Conservation (phyloP, 2,888 invertebrate species). For the Podabrus alpinus region DNA sequence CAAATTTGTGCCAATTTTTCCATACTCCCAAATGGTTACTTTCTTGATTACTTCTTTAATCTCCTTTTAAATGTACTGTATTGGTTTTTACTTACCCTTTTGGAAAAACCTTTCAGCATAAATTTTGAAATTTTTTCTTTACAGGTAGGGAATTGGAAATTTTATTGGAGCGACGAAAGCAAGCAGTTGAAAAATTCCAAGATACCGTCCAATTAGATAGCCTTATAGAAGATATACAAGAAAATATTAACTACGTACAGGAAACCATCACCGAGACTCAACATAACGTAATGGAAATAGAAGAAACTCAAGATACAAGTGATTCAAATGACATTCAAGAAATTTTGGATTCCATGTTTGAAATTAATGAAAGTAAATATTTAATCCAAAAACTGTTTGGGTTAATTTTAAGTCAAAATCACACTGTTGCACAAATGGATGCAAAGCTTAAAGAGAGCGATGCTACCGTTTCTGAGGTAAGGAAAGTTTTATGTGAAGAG, state of each 20-base stretch:
- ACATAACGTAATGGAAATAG: slow-evolving; percentile 90
- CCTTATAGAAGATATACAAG: slow-evolving; percentile 75
- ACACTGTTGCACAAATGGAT: slow-evolving; percentile 72
- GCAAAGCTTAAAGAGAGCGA: slow-evolving; percentile 73
- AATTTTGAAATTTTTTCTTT: neutral
- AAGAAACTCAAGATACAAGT: slow-evolving; percentile 68
- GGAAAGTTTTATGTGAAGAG: neutral
- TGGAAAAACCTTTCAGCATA: too few relatives aligned
- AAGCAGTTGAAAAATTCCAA: slow-evolving; percentile 52
- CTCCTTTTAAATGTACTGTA: too few relatives aligned
- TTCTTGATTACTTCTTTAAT: too few relatives aligned
- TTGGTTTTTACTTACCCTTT: too few relatives aligned
- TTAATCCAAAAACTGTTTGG: slow-evolving; percentile 77
- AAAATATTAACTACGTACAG: slow-evolving; percentile 86
- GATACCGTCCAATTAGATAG: slow-evolving; percentile 67
- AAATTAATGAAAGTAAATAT: slow-evolving; percentile 77
- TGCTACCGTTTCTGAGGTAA: slow-evolving; percentile 68
- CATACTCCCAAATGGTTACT: too few relatives aligned
- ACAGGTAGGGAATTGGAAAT: slow-evolving; percentile 64
- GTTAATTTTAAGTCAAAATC: slow-evolving; percentile 75
- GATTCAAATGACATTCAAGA: slow-evolving; percentile 56
- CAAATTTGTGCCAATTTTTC: too few relatives aligned
- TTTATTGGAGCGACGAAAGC: slow-evolving; percentile 57
- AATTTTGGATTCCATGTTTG: slow-evolving; percentile 61
- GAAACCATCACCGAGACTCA: slow-evolving; percentile 91